A percentile compares a stretch with the other conserved stretches of the same genome.
These are phyloP conservation scores for Poeciliopsis infans DNA, from an alignment of 2,797 vertebrate species.

Conservation along the genomic window DNA sequence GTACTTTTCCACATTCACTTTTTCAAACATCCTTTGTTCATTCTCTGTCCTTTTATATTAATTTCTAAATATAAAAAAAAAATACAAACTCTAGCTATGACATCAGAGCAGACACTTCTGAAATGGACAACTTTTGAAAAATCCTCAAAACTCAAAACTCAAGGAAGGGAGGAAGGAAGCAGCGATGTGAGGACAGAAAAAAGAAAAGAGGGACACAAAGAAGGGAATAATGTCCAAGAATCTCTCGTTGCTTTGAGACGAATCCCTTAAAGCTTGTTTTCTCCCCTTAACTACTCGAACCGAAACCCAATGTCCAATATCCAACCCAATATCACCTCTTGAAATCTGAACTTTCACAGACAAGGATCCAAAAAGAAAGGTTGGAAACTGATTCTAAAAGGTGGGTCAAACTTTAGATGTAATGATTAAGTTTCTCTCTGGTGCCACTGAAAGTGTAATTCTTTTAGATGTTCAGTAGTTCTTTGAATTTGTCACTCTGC, in stretches of 20 bases:
- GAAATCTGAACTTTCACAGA: background rate
- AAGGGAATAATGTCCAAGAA: background rate
- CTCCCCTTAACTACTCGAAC: no score
- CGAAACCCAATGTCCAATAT: background rate
- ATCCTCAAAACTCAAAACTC: background rate
- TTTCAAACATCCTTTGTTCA: background rate
- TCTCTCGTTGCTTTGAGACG: background rate
- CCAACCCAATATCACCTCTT: background rate
- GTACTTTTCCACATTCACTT: background rate
- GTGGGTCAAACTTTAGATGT: background rate
- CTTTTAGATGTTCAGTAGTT: no score
- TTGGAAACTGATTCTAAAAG: background rate
- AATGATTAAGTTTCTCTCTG: background rate
- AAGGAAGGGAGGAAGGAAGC: background rate
- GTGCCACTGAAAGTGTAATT: background rate
- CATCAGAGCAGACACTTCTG: background rate
- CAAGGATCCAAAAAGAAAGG: no score
- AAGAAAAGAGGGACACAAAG: background rate
- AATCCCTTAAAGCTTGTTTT: background rate
- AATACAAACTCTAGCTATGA: background rate
- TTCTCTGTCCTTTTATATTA: background rate
- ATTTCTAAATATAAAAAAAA: background rate
- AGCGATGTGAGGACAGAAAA: background rate
- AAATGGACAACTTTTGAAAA: background rate
- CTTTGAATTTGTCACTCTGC: constrained; percentile 19